A percentile compares a stretch with the other conserved stretches of the same genome.
Conservation (phyloP, 2,113 vertebrate genomes). For the Bufo bufo region DNA sequence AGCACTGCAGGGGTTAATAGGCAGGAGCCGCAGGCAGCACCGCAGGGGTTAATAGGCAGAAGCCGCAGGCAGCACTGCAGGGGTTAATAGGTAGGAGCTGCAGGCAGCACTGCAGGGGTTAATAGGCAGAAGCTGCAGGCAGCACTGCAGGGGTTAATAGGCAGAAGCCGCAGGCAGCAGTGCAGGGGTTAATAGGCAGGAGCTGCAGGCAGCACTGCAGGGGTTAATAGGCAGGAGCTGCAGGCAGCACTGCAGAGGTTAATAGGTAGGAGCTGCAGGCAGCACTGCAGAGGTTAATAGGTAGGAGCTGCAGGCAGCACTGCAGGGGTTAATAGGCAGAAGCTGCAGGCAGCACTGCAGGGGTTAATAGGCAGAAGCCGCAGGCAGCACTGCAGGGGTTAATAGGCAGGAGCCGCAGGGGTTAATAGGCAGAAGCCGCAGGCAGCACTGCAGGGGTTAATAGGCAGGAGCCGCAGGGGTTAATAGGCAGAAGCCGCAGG, state of each 20-base stretch:
- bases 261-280: too few species aligned
- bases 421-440: too few species aligned
- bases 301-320: too few species aligned
- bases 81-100: too few species aligned
- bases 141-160: conserved; percentile 13
- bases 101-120: background rate
- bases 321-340: background rate
- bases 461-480: background rate
- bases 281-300: too few species aligned
- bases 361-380: conserved; percentile 21
- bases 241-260: too few species aligned
- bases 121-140: background rate
- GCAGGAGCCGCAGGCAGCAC: background rate
- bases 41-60: conserved; percentile 17
- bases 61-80: conserved; percentile 10
- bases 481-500: background rate
- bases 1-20: background rate
- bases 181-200: too few species aligned
- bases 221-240: background rate
- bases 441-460: background rate
- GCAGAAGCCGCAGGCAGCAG: too few species aligned
- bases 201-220: background rate
- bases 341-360: too few species aligned
- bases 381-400: background rate
- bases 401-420: too few species aligned